Percentiles rank a stretch among this genome's conserved stretches.
phyloP scores from a whole-genome alignment of 2,888 invertebrate genomes.

The Psylliodes chrysocephalus region DNA sequence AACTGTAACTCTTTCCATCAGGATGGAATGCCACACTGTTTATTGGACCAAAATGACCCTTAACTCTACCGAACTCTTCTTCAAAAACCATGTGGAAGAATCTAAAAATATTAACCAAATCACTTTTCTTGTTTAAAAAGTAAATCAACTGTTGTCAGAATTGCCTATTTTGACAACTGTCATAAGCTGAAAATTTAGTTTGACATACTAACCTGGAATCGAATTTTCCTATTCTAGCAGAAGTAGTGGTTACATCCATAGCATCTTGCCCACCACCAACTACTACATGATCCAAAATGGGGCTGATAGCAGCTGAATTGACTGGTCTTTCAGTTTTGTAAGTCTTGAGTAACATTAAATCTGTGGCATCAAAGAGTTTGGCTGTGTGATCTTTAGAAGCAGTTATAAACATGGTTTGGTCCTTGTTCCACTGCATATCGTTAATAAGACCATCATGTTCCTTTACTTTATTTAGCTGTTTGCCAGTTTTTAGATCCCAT shows the following conservation, averaged over 20 bases:
- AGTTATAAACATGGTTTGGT: conserved; percentile 95
- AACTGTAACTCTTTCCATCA: conserved; percentile 94
- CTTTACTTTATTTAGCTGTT: conserved; percentile 79
- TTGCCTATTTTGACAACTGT: too few relatives aligned
- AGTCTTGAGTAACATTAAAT: conserved; percentile 87
- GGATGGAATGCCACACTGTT: conserved; percentile 99
- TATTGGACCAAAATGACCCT: conserved; percentile 99
- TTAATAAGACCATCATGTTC: conserved; percentile 91
- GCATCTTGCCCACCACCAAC: conserved; percentile 99
- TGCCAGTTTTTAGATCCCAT: conserved; percentile 93
- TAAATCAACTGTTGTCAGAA: neutral
- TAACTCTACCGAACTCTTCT: conserved; percentile 97
- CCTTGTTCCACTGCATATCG: conserved; percentile 95
- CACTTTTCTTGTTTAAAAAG: too few relatives aligned
- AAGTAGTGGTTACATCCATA: conserved; percentile 97
- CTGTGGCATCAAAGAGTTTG: conserved; percentile 91
- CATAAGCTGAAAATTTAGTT: conserved; percentile 5
- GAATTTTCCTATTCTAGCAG: conserved; percentile 94
- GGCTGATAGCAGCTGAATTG: conserved; percentile 97
- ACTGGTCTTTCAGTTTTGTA: conserved; percentile 98
- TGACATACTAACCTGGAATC: conserved; percentile 71
- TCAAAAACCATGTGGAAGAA: conserved; percentile 97
- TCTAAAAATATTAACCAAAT: conserved; percentile 55
- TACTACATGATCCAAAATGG: conserved; percentile 94
- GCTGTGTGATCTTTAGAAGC: conserved; percentile 97